Conservation (phyloP, 2,888 invertebrate species). For the Apotomis capreana region DNA sequence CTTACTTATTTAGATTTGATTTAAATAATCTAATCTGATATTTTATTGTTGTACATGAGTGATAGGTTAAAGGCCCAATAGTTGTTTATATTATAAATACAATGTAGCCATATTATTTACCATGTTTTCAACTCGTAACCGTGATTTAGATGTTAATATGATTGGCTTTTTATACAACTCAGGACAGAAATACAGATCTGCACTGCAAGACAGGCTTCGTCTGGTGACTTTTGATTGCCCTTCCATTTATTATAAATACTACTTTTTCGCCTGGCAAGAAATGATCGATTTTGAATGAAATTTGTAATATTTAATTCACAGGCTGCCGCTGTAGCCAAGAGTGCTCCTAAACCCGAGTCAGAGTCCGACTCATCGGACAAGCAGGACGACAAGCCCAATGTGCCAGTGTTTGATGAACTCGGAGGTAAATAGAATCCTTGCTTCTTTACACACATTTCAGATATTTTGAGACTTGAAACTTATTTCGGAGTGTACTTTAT, state of each 20-base stretch:
- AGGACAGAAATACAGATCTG: no score
- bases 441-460: background rate
- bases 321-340: slow-evolving; percentile 63
- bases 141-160: no score
- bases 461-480: no score
- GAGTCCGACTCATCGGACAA: slow-evolving; percentile 72
- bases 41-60: background rate
- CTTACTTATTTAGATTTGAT: no score
- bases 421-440: slow-evolving; percentile 63
- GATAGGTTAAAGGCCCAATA: background rate
- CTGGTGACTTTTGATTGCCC: no score
- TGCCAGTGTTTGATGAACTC: slow-evolving; percentile 74
- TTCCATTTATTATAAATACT: no score
- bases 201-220: no score
- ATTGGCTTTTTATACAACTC: no score
- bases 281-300: background rate
- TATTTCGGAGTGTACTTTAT: no score
- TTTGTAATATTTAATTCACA: slow-evolving; percentile 48
- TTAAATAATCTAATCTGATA: no score
- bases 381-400: slow-evolving; percentile 65
- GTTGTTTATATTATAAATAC: slow-evolving; percentile 5
- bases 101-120: background rate
- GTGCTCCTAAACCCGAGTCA: slow-evolving; percentile 60
- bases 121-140: no score
- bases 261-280: background rate